phyloP scores from a whole-genome alignment of 2,113 vertebrate species.

The Myodes glareolus region DNA sequence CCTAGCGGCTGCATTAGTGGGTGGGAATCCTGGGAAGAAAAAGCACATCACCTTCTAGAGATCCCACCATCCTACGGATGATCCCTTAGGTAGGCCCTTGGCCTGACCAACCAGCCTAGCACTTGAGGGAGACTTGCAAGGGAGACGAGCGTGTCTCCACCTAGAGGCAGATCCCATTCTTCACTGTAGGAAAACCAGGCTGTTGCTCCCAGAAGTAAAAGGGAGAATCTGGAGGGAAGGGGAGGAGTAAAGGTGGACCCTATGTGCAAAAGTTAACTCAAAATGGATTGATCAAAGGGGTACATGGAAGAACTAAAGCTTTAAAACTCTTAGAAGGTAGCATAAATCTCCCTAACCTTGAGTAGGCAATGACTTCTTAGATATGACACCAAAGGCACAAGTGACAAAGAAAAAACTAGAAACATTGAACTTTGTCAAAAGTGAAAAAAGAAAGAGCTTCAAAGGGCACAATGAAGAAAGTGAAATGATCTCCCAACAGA shows the following conservation, averaged over 20 bases:
- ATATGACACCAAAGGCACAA: slow-evolving; percentile 30
- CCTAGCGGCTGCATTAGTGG: too few relatives aligned
- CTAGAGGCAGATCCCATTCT: background rate
- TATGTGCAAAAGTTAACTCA: slow-evolving; percentile 40
- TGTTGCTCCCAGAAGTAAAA: background rate
- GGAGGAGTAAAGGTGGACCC: background rate
- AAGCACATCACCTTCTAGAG: background rate
- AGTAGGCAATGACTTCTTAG: slow-evolving; percentile 39
- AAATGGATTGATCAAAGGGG: slow-evolving; percentile 36
- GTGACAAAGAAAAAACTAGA: background rate
- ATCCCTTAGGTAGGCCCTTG: background rate
- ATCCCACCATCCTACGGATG: background rate
- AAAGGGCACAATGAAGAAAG: slow-evolving; percentile 53
- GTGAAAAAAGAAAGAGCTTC: slow-evolving; percentile 17
- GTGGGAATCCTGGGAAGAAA: background rate
- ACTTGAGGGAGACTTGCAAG: too few relatives aligned
- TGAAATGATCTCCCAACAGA: background rate
- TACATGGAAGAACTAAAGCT: slow-evolving; percentile 45
- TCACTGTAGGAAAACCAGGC: background rate
- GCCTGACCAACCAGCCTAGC: background rate
- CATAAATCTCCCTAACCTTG: slow-evolving; percentile 24
- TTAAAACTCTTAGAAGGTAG: slow-evolving; percentile 45
- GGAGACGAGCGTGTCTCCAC: too few relatives aligned
- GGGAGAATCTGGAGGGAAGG: background rate
- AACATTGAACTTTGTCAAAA: slow-evolving; percentile 29